Evolutionary conservation across 92 coral and sea anemone species (phyloP).

Genomic region (Galaxea fascicularis): DNA sequence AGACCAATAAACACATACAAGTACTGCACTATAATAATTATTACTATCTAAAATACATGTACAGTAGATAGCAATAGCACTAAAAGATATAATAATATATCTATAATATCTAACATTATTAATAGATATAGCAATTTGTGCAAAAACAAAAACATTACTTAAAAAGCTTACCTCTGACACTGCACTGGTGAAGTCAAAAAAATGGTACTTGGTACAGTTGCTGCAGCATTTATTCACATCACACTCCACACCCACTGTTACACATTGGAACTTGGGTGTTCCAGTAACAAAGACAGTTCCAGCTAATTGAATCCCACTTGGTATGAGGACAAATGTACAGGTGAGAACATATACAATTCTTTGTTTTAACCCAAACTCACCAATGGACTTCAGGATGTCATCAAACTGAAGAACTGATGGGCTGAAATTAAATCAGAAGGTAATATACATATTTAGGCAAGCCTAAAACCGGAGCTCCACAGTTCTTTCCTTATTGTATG

Average conservation of each 20-base stretch:
- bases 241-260: conserved; percentile 39
- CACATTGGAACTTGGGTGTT: conserved; percentile 65
- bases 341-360: conserved; percentile 51
- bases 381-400: conserved; percentile 64
- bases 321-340: conserved; percentile 64
- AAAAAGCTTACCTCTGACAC: conserved; percentile 66
- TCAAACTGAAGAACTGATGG: conserved; percentile 52
- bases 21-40: too few species aligned
- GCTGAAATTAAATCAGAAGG: background rate
- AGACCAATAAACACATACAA: too few species aligned
- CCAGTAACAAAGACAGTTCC: conserved; percentile 73
- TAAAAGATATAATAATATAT: too few species aligned
- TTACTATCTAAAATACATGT: too few species aligned
- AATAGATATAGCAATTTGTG: too few species aligned
- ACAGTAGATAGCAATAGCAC: too few species aligned
- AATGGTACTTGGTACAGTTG: conserved; percentile 67
- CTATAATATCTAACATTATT: too few species aligned
- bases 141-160: too few species aligned
- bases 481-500: too few species aligned
- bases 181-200: conserved; percentile 65
- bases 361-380: conserved; percentile 78
- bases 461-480: too few species aligned
- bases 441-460: too few species aligned
- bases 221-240: conserved; percentile 62
- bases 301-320: conserved; percentile 67